Evolutionary conservation across 2,888 invertebrate species (phyloP).

Genomic region (Syrphus vitripennis): DNA sequence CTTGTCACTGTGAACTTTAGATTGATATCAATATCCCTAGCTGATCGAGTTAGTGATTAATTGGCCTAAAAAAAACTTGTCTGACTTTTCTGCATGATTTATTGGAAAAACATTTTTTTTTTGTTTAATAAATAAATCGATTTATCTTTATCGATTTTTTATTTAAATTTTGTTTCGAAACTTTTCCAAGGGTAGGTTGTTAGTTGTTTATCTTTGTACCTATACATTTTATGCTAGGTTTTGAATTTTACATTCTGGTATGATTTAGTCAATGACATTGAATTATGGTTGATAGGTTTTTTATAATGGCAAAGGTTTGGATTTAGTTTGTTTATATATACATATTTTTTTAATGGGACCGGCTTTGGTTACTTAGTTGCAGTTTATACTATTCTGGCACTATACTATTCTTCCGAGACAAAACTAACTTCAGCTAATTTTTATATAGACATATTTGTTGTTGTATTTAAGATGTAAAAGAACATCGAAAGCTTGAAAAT

Average conservation of each 20-base stretch:
- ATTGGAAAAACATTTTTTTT: background rate
- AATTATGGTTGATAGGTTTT: background rate
- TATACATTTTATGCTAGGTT: background rate
- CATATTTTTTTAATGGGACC: background rate
- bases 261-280: constrained; percentile 33
- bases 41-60: constrained; percentile 6
- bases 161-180: constrained; percentile 25
- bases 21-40: background rate
- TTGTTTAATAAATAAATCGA: background rate
- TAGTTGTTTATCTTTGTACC: background rate
- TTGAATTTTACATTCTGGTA: background rate
- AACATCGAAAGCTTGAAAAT: too few species aligned
- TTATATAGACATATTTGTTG: too few species aligned
- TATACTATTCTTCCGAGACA: too few species aligned
- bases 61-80: background rate
- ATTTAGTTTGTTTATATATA: background rate
- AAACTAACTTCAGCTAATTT: too few species aligned
- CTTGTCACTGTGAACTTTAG: background rate
- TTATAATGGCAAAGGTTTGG: background rate
- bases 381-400: background rate
- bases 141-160: background rate
- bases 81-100: background rate
- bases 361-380: background rate
- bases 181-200: constrained; percentile 33
- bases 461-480: too few species aligned